phyloP scores from a whole-genome alignment of 2,797 vertebrate species.

The Vireo griseus region DNA sequence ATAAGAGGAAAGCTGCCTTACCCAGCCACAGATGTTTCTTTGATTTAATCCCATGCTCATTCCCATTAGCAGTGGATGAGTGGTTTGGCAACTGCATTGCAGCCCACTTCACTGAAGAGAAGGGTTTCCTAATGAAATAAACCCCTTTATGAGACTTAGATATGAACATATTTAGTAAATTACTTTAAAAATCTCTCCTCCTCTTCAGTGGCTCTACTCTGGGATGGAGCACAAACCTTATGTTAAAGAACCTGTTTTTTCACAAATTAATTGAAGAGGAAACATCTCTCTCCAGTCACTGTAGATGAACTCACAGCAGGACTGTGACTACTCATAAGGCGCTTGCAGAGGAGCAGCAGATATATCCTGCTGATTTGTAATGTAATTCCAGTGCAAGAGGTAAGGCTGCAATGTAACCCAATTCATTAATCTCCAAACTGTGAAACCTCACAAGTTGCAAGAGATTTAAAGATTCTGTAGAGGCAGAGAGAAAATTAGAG shows the following conservation, averaged over 20 bases:
- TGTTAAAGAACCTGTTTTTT: neutral
- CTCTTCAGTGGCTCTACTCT: neutral
- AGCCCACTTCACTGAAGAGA: neutral
- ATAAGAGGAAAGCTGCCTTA: slow-evolving; percentile 11
- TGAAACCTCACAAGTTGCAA: neutral
- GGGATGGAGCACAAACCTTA: neutral
- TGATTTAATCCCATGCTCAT: neutral
- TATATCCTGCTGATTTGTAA: neutral
- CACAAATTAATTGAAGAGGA: neutral
- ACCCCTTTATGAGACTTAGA: neutral
- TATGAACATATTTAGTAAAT: neutral
- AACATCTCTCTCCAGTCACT: neutral
- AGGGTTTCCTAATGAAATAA: neutral
- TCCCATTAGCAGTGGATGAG: neutral
- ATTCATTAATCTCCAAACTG: neutral
- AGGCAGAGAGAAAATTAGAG: neutral
- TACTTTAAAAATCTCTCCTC: neutral
- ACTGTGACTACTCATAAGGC: neutral
- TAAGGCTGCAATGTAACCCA: neutral
- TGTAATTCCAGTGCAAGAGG: neutral
- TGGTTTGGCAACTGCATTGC: neutral
- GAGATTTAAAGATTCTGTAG: neutral
- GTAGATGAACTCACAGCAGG: neutral
- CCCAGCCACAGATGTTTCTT: slow-evolving; percentile 14
- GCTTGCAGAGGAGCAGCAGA: neutral